Evolutionary conservation across 1,140 invertebrate species (phyloP).

Genomic region (Bursaphelenchus mucronatus): DNA sequence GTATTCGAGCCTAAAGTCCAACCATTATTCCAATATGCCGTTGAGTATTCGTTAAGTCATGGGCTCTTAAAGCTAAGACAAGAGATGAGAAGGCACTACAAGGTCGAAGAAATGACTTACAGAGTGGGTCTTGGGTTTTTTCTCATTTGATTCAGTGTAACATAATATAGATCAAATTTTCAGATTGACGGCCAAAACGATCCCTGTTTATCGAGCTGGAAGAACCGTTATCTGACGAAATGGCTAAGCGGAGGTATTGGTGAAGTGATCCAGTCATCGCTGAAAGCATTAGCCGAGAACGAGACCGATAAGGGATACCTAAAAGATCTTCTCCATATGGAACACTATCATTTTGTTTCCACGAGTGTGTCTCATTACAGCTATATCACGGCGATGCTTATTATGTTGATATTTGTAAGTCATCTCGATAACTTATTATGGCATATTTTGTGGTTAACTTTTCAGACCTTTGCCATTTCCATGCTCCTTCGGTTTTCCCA

Average conservation of each 20-base stretch:
- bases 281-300: slow-evolving; percentile 86
- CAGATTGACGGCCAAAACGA: slow-evolving; percentile 39
- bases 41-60: slow-evolving; percentile 95
- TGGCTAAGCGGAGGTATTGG: slow-evolving; percentile 83
- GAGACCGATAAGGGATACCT: slow-evolving; percentile 84
- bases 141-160: slow-evolving; percentile 30
- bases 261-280: slow-evolving; percentile 89
- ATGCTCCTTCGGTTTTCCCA: slow-evolving; percentile 96
- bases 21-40: slow-evolving; percentile 78
- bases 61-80: slow-evolving; percentile 86
- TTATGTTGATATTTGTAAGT: slow-evolving; percentile 98
- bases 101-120: slow-evolving; percentile 27
- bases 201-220: slow-evolving; percentile 38
- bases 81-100: slow-evolving; percentile 58
- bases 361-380: slow-evolving; percentile 88
- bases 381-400: slow-evolving; percentile 86
- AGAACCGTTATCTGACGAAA: slow-evolving; percentile 67
- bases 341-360: slow-evolving; percentile 94
- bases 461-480: slow-evolving; percentile 95
- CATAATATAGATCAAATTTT: slow-evolving; percentile 15
- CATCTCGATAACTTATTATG: slow-evolving; percentile 31
- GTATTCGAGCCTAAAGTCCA: slow-evolving; percentile 5
- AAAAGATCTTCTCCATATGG: slow-evolving; percentile 91
- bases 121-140: slow-evolving; percentile 30
- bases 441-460: slow-evolving; percentile 25